A percentile compares a stretch with the other conserved stretches of the same genome.
Conservation (phyloP, 2,888 invertebrate genomes). For the Hemistola chrysoprasaria region DNA sequence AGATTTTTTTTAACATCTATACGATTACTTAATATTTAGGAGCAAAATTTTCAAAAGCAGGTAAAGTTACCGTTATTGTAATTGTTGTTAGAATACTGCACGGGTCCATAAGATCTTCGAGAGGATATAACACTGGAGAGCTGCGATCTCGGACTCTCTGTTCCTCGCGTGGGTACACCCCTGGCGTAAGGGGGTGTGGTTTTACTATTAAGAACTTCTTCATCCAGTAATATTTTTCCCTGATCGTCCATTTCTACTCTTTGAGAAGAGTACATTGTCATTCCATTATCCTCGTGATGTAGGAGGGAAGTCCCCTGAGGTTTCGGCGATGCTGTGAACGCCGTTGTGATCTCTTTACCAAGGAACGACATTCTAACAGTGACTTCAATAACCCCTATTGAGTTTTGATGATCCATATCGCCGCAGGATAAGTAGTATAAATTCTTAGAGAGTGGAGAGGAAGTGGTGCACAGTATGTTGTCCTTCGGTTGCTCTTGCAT, state of each 20-base stretch:
- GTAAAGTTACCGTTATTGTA: constrained; percentile 38
- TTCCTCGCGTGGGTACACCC: constrained; percentile 36
- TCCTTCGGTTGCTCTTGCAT: constrained; percentile 61
- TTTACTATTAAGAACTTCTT: constrained; percentile 55
- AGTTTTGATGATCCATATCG: constrained; percentile 51
- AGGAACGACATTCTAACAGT: constrained; percentile 71
- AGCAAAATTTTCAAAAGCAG: too few relatives aligned
- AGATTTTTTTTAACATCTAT: too few relatives aligned
- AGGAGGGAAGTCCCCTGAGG: constrained; percentile 54
- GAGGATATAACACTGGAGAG: constrained; percentile 41
- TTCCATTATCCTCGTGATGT: constrained; percentile 65
- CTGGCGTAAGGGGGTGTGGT: constrained; percentile 34
- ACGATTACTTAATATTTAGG: too few relatives aligned
- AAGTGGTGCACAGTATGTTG: constrained; percentile 67
- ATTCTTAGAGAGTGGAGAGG: constrained; percentile 64
- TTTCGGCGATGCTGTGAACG: constrained; percentile 59
- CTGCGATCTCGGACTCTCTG: constrained; percentile 35
- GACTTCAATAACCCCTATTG: constrained; percentile 69
- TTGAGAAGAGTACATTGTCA: constrained; percentile 72
- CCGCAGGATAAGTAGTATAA: constrained; percentile 66
- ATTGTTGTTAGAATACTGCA: constrained; percentile 24
- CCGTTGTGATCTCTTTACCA: constrained; percentile 74
- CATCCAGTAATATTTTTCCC: constrained; percentile 69
- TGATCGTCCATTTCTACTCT: constrained; percentile 74
- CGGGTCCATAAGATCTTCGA: constrained; percentile 34